Percentiles rank a stretch among this genome's conserved stretches.
Conservation (phyloP, 2,888 invertebrate genomes). For the Apamea epomidion region DNA sequence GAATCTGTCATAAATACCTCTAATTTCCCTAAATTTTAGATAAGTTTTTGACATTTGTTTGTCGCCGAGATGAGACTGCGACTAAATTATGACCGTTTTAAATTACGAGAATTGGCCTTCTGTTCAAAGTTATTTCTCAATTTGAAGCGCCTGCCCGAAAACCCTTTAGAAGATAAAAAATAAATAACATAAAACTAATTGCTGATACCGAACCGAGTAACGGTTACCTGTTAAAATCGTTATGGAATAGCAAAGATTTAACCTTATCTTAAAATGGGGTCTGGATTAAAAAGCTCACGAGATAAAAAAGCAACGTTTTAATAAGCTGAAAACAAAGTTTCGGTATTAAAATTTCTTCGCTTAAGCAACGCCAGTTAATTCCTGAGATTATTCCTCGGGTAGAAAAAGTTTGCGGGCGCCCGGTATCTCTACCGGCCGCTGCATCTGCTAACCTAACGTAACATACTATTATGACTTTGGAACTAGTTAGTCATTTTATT, state of each 20-base stretch:
- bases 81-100: no score
- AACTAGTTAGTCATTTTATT: slow-evolving; percentile 66
- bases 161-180: slow-evolving; percentile 45
- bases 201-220: slow-evolving; percentile 52
- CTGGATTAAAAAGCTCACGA: slow-evolving; percentile 67
- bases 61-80: no score
- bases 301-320: slow-evolving; percentile 70
- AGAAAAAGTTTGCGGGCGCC: slow-evolving; percentile 74
- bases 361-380: slow-evolving; percentile 76
- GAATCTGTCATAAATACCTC: no score
- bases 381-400: slow-evolving; percentile 74
- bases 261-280: slow-evolving; percentile 65
- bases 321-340: slow-evolving; percentile 79
- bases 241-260: slow-evolving; percentile 61
- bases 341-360: slow-evolving; percentile 76
- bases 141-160: slow-evolving; percentile 4
- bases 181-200: slow-evolving; percentile 59
- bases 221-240: slow-evolving; percentile 53
- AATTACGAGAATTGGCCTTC: neutral
- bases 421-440: slow-evolving; percentile 68
- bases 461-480: slow-evolving; percentile 68
- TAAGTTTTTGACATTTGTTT: no score
- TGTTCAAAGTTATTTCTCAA: neutral
- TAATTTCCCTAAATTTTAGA: no score
- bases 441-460: slow-evolving; percentile 69